Base-by-base conservation (phyloP, 2,113 vertebrate species). In the human (Homo sapiens) region DNA sequence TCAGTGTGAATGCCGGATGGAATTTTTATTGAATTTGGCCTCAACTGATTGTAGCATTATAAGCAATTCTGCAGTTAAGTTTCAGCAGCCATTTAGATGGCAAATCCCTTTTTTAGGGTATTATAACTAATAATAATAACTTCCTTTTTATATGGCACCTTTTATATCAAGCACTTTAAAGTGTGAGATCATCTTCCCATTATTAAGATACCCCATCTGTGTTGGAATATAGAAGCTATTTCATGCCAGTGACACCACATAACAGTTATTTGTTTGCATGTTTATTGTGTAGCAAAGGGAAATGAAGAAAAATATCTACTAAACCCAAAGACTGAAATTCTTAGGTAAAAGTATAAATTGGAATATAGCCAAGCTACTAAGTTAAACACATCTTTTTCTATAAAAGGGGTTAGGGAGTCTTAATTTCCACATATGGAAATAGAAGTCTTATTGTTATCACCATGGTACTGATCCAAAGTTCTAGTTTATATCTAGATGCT, bases 21-120 rank as follows among this genome's bases (percentile, higher is more conserved):
- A 98, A 97, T 50, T 97, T 98, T 98, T 97, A 97, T 96, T 97
- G 97, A 96, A 87, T 76, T 95, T 98, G 97, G 97, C 97, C 98
- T 97, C 11, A 1, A 75, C 81, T 92, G 98, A 96, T 97, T 87
- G 0, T 43, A 23, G 93, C 80, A 55, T 91, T 97, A 84, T 22
- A 85, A 93, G 97, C 89, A 92, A 78, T 82, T 97, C 35, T 68
- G 97, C 96, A 93, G 94, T 96, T 97, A 97, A 80, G 93, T 94
- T 95, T 96, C 93, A 97, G 96, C 70, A 79, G 86, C 96, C 88
- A 59, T 93, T 96, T 96, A 90, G 91, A 96, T 88, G 82, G 95
- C 52, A 90, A 73, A 93, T 78, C 76, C 16, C 4, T 87, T 48
- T 89, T 96, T 94, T 38, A 91, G 88, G 68, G 81, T 84, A 91